A percentile compares a stretch with the other conserved stretches of the same genome.
These are phyloP conservation scores for Lithodes maja DNA, from an alignment of 2,888 invertebrate genomes.

Conservation along the genomic window DNA sequence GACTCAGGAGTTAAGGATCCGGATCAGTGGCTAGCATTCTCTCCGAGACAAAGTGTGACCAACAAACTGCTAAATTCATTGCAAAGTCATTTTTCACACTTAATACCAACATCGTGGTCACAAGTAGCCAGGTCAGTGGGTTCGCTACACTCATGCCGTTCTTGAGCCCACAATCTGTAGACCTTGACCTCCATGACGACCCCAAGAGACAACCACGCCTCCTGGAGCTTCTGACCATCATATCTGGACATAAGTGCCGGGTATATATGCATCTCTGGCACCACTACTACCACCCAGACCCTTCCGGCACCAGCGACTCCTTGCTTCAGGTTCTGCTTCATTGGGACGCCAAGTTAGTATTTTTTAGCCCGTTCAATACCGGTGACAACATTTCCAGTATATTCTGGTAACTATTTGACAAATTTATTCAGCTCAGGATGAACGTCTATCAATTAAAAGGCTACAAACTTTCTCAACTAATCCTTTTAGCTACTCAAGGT, in stretches of 20 bases:
- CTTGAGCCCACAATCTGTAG: background rate
- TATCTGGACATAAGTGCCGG: background rate
- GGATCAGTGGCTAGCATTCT: conserved; percentile 21
- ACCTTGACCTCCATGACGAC: background rate
- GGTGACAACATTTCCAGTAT: too few species aligned
- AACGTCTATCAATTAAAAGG: too few species aligned
- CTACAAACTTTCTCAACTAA: too few species aligned
- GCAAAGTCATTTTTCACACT: background rate
- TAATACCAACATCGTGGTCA: background rate
- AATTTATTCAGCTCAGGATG: too few species aligned
- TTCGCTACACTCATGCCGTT: conserved; percentile 3
- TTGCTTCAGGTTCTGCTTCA: background rate
- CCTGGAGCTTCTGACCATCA: background rate
- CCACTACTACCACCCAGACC: background rate
- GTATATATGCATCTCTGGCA: background rate
- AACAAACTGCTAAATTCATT: background rate
- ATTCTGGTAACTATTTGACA: too few species aligned
- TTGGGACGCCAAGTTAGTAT: background rate
- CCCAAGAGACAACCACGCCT: background rate
- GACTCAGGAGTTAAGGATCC: background rate
- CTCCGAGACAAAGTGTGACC: conserved; percentile 10
- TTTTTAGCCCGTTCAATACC: too few species aligned
- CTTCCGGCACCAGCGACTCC: background rate
- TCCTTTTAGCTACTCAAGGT: too few species aligned
- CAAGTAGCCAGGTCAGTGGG: background rate